These are phyloP conservation scores for Nibea coibor DNA, from an alignment of 2,113 vertebrate species.

Conservation along the genomic window DNA sequence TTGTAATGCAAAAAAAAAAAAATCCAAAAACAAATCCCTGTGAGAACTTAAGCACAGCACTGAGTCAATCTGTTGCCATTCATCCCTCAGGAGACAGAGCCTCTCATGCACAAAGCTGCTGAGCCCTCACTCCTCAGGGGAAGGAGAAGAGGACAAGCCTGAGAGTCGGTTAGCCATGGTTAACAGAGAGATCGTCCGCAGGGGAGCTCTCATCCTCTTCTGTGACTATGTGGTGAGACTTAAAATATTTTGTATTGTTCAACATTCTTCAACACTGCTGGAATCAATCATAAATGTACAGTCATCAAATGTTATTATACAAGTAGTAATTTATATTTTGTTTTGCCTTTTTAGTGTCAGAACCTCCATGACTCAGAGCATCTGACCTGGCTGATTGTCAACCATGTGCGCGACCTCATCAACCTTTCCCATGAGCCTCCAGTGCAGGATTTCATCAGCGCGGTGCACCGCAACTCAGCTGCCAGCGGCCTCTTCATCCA, in stretches of 20 bases:
- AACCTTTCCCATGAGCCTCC: slow-evolving; percentile 95
- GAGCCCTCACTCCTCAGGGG: slow-evolving; percentile 87
- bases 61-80: not conserved
- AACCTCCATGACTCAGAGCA: slow-evolving; percentile 98
- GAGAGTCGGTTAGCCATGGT: slow-evolving; percentile 88
- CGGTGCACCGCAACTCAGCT: slow-evolving; percentile 95
- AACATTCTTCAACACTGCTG: not conserved
- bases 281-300: not conserved
- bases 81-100: slow-evolving; percentile 87
- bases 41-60: not conserved
- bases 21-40: not conserved
- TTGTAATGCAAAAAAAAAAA: not conserved
- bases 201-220: slow-evolving; percentile 96
- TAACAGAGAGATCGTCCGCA: slow-evolving; percentile 93
- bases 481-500: slow-evolving; percentile 99
- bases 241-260: not conserved
- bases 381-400: slow-evolving; percentile 97
- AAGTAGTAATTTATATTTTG: not conserved
- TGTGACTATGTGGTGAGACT: slow-evolving; percentile 96
- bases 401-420: slow-evolving; percentile 96
- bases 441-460: slow-evolving; percentile 98
- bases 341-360: slow-evolving; percentile 88
- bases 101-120: slow-evolving; percentile 93
- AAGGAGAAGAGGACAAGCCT: slow-evolving; percentile 81
- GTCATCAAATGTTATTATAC: no score